These are phyloP conservation scores for Drosophila insularis DNA, from an alignment of 1,140 invertebrate species.

Conservation along the genomic window DNA sequence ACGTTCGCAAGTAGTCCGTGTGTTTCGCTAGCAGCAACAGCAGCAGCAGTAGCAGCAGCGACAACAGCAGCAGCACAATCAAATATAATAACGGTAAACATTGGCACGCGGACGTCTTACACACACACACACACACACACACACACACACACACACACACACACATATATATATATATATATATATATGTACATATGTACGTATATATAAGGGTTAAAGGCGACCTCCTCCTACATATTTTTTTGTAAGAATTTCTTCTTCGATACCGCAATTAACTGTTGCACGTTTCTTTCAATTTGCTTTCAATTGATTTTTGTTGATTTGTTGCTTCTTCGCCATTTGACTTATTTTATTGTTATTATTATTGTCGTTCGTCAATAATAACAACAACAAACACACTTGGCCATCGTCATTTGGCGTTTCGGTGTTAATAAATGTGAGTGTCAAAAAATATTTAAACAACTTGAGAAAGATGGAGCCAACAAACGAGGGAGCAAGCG, in stretches of 20 bases:
- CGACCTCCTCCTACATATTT: background rate
- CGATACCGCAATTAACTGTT: slow-evolving; percentile 17
- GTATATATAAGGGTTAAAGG: slow-evolving; percentile 7
- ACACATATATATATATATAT: too few relatives aligned
- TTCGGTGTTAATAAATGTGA: slow-evolving; percentile 63
- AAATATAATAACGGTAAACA: slow-evolving; percentile 28
- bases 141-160: slow-evolving; percentile 17
- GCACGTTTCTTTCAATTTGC: slow-evolving; percentile 22
- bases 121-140: slow-evolving; percentile 14
- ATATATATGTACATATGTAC: too few relatives aligned
- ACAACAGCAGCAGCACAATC: slow-evolving; percentile 17
- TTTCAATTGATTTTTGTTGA: background rate
- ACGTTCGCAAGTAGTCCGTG: slow-evolving; percentile 13
- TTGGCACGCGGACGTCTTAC: slow-evolving; percentile 26
- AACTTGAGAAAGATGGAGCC: slow-evolving; percentile 28
- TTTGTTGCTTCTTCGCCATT: slow-evolving; percentile 14
- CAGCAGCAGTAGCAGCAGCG: slow-evolving; percentile 19
- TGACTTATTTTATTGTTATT: slow-evolving; percentile 10
- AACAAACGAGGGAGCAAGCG: slow-evolving; percentile 20
- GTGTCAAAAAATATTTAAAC: slow-evolving; percentile 46
- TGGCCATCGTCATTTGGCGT: slow-evolving; percentile 38
- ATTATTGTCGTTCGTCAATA: slow-evolving; percentile 5
- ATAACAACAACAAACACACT: slow-evolving; percentile 20
- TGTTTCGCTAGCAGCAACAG: slow-evolving; percentile 13
- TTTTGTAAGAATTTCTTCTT: background rate